Conservation (phyloP, 2,888 invertebrate genomes). For the Melangyna quadrimaculata region DNA sequence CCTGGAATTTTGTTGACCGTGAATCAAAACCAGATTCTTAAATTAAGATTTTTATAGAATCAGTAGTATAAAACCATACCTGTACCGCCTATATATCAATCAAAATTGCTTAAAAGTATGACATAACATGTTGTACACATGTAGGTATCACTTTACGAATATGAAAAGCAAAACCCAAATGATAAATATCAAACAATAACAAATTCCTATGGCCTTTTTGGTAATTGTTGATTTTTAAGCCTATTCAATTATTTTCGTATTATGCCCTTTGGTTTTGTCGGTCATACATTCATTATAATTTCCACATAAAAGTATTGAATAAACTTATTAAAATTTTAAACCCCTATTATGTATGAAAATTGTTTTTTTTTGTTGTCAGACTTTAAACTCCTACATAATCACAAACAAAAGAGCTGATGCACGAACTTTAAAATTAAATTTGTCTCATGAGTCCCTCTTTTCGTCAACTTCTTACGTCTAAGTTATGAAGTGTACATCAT, state of each 20-base stretch:
- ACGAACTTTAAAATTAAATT: slow-evolving; percentile 6
- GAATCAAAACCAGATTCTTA: slow-evolving; percentile 37
- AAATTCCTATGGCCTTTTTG: not conserved
- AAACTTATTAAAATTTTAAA: not conserved
- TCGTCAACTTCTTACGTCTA: not conserved
- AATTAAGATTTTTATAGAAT: not conserved
- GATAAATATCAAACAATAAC: not conserved
- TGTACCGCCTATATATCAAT: not conserved
- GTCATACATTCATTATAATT: not conserved
- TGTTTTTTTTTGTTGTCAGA: not conserved
- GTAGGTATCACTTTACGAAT: too few relatives aligned
- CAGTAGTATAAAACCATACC: too few relatives aligned
- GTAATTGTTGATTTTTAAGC: not conserved
- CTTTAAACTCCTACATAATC: not conserved
- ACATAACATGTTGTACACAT: not conserved
- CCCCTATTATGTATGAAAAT: too few relatives aligned
- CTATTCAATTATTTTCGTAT: not conserved
- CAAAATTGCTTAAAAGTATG: not conserved
- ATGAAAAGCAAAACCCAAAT: not conserved
- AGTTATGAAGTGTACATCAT: not conserved
- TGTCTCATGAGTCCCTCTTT: not conserved
- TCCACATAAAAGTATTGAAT: too few relatives aligned
- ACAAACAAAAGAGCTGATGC: slow-evolving; percentile 15
- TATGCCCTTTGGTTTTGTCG: not conserved
- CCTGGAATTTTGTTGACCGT: slow-evolving; percentile 37